A percentile compares a stretch with the other conserved stretches of the same genome.
Conservation (phyloP, 2,888 invertebrate species). For the Coenonympha glycerion region DNA sequence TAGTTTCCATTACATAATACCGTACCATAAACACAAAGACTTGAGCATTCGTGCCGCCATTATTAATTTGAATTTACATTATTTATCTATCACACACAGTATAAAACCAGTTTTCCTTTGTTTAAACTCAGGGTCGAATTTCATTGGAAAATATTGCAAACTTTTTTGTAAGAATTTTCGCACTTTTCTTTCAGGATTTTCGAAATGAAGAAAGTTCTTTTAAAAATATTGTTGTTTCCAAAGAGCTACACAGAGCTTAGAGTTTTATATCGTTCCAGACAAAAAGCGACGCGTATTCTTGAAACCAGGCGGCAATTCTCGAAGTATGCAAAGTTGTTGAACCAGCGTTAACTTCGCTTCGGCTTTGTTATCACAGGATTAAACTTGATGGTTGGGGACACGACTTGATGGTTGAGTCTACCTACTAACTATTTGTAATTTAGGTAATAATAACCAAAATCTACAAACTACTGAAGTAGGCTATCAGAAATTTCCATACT, state of each 20-base stretch:
- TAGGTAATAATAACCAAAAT: not conserved
- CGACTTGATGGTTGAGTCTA: not conserved
- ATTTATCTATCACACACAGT: too few species aligned
- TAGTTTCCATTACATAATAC: not conserved
- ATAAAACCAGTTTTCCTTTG: too few species aligned
- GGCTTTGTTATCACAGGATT: slow-evolving; percentile 8
- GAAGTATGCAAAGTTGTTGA: slow-evolving; percentile 13
- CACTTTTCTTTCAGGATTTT: not conserved
- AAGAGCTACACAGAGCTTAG: not conserved
- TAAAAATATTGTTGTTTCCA: not conserved
- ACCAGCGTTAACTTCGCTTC: slow-evolving; percentile 9
- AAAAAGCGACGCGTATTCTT: slow-evolving; percentile 1
- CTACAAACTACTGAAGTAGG: too few species aligned
- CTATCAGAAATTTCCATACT: too few species aligned
- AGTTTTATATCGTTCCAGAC: not conserved
- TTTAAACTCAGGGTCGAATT: too few species aligned
- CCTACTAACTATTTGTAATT: not conserved
- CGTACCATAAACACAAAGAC: too few species aligned
- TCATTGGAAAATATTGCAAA: too few species aligned
- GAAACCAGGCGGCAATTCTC: slow-evolving; percentile 5
- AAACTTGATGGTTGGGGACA: slow-evolving; percentile 2
- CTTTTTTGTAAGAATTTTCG: too few species aligned
- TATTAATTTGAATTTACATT: too few species aligned
- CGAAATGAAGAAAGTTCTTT: not conserved
- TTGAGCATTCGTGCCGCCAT: too few species aligned